A percentile compares a stretch with the other conserved stretches of the same genome.
These are phyloP conservation scores for Hirtodrosophila cameraria DNA, from an alignment of 2,888 invertebrate genomes.

Conservation along the genomic window DNA sequence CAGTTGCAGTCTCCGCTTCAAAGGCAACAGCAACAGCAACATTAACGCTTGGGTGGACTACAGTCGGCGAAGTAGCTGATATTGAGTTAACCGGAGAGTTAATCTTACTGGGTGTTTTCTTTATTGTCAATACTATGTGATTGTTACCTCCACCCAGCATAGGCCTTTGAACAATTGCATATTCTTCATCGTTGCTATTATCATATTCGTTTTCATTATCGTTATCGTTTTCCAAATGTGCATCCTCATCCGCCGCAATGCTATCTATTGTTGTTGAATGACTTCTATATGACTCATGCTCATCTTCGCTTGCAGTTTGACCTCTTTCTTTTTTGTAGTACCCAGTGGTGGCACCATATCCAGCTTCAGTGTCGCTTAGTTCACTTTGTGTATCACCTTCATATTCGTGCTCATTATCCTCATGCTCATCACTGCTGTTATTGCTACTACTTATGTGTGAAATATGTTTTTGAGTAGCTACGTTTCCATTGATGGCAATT, in stretches of 20 bases:
- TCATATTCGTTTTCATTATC: constrained; percentile 43
- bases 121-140: constrained; percentile 82
- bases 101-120: constrained; percentile 81
- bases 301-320: constrained; percentile 24
- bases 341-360: not conserved
- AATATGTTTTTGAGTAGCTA: constrained; percentile 41
- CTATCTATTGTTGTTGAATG: constrained; percentile 25
- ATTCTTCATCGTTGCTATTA: constrained; percentile 72
- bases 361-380: constrained; percentile 19
- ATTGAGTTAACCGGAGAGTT: constrained; percentile 72
- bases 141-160: constrained; percentile 51
- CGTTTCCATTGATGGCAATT: constrained; percentile 63
- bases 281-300: constrained; percentile 27
- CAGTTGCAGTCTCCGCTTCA: constrained; percentile 1
- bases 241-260: constrained; percentile 31
- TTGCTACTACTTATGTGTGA: constrained; percentile 48
- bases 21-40: not conserved
- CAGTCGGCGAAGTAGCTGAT: constrained; percentile 50
- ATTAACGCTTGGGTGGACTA: not conserved
- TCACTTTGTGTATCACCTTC: constrained; percentile 25
- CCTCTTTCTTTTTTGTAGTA: not conserved
- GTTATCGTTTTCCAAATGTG: constrained; percentile 50
- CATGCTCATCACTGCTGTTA: constrained; percentile 56
- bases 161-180: constrained; percentile 68
- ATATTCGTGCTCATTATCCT: constrained; percentile 36